phyloP scores from a whole-genome alignment of 2,113 vertebrate species.

The Bubalus kerabau region DNA sequence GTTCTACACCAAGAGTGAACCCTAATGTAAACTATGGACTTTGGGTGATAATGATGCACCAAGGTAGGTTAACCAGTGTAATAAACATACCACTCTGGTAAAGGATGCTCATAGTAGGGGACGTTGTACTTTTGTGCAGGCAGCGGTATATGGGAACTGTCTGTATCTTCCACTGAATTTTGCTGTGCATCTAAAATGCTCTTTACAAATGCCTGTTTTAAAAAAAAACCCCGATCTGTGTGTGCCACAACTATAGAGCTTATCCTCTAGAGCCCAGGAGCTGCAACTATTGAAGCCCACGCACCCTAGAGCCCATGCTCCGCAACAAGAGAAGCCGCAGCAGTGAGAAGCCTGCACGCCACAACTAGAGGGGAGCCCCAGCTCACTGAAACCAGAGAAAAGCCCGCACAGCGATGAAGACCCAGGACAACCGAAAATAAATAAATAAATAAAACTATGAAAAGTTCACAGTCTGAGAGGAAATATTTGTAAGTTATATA shows the following conservation, averaged over 20 bases:
- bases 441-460: neutral
- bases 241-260: neutral
- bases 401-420: neutral
- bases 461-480: neutral
- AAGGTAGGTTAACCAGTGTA: neutral
- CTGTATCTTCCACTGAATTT: neutral
- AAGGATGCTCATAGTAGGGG: neutral
- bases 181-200: neutral
- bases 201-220: neutral
- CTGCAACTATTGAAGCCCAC: neutral
- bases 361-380: neutral
- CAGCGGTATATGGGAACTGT: fast-evolving
- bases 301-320: neutral
- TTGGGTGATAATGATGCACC: neutral
- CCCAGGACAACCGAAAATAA: neutral
- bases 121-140: neutral
- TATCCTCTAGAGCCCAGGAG: fast-evolving
- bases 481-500: neutral
- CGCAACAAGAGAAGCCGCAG: neutral
- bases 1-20: neutral
- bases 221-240: neutral
- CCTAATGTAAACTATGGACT: neutral
- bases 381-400: neutral
- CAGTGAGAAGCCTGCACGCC: neutral
- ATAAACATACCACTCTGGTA: neutral